Base-by-base conservation (phyloP, 1,140 invertebrate species). In the Anoplophora glabripennis region DNA sequence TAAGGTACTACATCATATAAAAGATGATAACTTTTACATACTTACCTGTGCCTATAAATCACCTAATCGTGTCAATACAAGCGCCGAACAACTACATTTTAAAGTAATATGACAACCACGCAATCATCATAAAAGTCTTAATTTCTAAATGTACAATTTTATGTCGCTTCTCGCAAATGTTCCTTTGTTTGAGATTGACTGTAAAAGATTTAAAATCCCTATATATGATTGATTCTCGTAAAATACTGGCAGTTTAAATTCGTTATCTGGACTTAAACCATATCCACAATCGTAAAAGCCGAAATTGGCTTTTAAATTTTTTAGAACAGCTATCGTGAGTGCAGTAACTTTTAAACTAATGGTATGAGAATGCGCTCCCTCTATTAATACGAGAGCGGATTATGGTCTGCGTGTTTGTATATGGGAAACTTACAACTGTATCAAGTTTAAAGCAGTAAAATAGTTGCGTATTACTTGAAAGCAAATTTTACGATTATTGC, bases 161-260 rank as follows among this genome's bases (percentile, higher is more conserved):
- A 53, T 41, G 52, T 53, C 40, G 35, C 45, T 42, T 44, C 52
- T 53, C 52, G 34, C 35, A 53, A 53, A 40, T 44, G 45, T 28
- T 53, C 45, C 52, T 53, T 53, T 53, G 42, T 40, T 53, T 53
- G 42, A 34, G 45, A 53, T 40, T 40, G 40, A 28, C 37, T 42
- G 42, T 40, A 53, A 53, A 53, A 53, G 52, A 40, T 53, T 42
- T 53, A 53, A 40, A 53, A 53, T 53, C 52, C 52, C 42, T 53
- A 53, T 53, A 53, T 53, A 53, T 53, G 52, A 53, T 53, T 53
- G 52, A 53, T 53, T 41, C 52, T 38, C 52, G 45, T 53, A 53
- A 53, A 53, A 53, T 42, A 53, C 41, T 53, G 45, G 45, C 42
- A 40, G 52, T 40, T 53, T 44, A 53, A 53, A 53, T 53, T 53